phyloP scores from a whole-genome alignment of 2,797 vertebrate species.

The Sitta carolinensis region DNA sequence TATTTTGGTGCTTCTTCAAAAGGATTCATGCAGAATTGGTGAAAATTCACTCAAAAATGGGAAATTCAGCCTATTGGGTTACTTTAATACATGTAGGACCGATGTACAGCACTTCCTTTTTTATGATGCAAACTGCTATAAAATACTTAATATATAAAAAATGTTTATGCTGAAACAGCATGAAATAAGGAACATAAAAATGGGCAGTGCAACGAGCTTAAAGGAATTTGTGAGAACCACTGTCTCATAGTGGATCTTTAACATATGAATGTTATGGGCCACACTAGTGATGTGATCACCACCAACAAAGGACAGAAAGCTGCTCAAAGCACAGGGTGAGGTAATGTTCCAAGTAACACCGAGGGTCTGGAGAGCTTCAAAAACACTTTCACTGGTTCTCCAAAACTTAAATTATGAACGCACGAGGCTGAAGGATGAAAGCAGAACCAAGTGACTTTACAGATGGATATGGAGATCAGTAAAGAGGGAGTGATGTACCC shows the following conservation, averaged over 20 bases:
- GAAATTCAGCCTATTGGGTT: not conserved
- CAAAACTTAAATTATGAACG: not conserved
- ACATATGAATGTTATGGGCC: not conserved
- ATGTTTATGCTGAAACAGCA: not conserved
- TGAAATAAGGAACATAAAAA: not conserved
- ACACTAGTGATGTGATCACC: not conserved
- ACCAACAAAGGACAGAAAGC: not conserved
- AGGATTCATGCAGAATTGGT: not conserved
- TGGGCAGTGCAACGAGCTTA: not conserved
- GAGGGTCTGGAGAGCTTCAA: not conserved
- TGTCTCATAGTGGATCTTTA: not conserved
- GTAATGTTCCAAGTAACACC: not conserved
- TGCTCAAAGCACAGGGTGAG: not conserved
- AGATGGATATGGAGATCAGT: not conserved
- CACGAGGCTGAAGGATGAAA: not conserved
- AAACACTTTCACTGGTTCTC: not conserved
- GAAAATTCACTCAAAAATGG: not conserved
- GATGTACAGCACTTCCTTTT: not conserved
- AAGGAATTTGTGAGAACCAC: not conserved
- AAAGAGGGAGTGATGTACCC: not conserved
- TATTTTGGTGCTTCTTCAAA: not conserved
- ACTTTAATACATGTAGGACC: not conserved
- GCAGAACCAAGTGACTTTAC: not conserved
- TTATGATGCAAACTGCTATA: not conserved
- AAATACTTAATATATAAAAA: not conserved